phyloP scores from a whole-genome alignment of 2,797 vertebrate genomes.

The Manis javanica region DNA sequence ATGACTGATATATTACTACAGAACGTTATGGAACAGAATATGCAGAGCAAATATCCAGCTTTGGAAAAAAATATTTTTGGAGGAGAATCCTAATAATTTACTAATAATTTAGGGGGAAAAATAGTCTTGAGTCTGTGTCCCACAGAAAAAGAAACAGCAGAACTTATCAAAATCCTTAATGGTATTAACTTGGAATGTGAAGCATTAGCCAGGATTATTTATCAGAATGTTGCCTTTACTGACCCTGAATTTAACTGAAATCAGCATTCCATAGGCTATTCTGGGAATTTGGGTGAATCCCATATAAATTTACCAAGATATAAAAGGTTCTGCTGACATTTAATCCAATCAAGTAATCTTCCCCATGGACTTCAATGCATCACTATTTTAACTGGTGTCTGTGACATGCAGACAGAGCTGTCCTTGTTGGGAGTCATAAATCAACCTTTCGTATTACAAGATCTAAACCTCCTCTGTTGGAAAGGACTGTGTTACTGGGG shows the following conservation, averaged over 20 bases:
- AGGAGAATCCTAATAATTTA: slow-evolving; percentile 87
- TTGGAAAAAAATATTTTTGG: slow-evolving; percentile 84
- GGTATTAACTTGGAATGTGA: slow-evolving; percentile 78
- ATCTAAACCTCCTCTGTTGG: slow-evolving; percentile 78
- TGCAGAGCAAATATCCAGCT: slow-evolving; percentile 85
- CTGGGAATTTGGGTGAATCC: slow-evolving; percentile 85
- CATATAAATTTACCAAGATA: slow-evolving; percentile 90
- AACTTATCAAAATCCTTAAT: slow-evolving; percentile 81
- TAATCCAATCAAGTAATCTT: slow-evolving; percentile 86
- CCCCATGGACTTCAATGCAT: slow-evolving; percentile 92
- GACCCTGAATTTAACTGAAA: slow-evolving; percentile 68
- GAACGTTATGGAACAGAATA: slow-evolving; percentile 83
- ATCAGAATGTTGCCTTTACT: slow-evolving; percentile 73
- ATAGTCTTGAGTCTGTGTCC: slow-evolving; percentile 79
- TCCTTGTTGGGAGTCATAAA: slow-evolving; percentile 94
- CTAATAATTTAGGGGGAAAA: slow-evolving; percentile 83
- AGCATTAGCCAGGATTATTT: slow-evolving; percentile 81
- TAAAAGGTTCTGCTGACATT: slow-evolving; percentile 89
- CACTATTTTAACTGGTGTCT: slow-evolving; percentile 92
- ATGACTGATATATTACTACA: slow-evolving; percentile 84
- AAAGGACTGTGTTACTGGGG: not conserved
- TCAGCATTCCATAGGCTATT: slow-evolving; percentile 73
- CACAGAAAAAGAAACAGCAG: slow-evolving; percentile 76
- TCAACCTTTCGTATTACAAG: slow-evolving; percentile 90
- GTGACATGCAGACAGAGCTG: slow-evolving; percentile 88